Conservation (phyloP, 2,797 vertebrate species). For the Periparus ater region DNA sequence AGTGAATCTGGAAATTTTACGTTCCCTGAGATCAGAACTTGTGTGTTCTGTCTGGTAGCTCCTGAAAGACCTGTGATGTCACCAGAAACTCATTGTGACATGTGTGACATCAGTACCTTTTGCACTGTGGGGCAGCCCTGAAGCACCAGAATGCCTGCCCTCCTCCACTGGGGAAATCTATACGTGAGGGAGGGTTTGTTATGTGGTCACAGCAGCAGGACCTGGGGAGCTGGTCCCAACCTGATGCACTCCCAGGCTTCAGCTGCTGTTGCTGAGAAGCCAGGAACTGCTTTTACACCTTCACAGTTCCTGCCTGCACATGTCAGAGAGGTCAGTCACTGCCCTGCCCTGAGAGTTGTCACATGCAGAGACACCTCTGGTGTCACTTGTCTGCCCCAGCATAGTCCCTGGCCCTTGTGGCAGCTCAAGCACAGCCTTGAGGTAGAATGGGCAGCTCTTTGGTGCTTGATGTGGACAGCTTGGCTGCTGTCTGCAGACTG, state of each 20-base stretch:
- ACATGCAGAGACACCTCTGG: not conserved
- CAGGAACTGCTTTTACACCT: not conserved
- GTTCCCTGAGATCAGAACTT: too few species aligned
- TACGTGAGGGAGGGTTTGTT: not conserved
- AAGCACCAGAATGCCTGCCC: not conserved
- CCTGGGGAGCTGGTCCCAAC: too few species aligned
- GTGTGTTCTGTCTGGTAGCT: not conserved
- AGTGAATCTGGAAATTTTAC: not conserved
- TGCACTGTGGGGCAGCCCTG: not conserved
- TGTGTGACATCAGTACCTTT: not conserved
- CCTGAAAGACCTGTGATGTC: not conserved
- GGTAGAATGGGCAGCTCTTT: not conserved
- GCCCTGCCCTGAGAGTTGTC: not conserved
- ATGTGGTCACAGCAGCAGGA: rapidly evolving
- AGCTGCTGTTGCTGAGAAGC: not conserved
- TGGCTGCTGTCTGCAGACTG: not conserved
- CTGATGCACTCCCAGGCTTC: not conserved
- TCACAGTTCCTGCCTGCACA: not conserved
- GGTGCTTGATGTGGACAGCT: not conserved
- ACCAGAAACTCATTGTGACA: not conserved
- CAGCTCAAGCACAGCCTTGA: not conserved
- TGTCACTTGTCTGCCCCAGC: not conserved
- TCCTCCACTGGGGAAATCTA: not conserved
- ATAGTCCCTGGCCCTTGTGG: not conserved
- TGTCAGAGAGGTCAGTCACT: not conserved